Conservation (phyloP, 2,888 invertebrate genomes). For the Sisyra nigra region DNA sequence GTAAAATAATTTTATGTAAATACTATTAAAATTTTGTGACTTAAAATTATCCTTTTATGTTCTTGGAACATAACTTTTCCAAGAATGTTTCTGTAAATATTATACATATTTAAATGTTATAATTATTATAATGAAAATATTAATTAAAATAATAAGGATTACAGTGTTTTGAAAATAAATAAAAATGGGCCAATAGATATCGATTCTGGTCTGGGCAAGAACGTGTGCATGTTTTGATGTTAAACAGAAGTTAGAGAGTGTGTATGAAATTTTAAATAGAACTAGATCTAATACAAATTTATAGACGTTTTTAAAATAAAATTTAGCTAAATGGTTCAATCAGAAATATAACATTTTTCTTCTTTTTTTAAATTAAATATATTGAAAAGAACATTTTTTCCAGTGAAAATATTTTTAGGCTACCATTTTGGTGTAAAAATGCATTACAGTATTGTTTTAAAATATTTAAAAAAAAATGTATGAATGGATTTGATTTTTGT, state of each 20-base stretch:
- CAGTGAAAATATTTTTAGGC: no score
- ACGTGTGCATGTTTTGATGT: background rate
- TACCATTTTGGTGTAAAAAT: no score
- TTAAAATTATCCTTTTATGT: background rate
- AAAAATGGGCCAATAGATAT: background rate
- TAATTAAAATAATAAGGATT: slow-evolving; percentile 8
- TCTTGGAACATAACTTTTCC: no score
- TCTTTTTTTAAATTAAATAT: no score
- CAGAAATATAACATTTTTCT: no score
- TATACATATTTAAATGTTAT: slow-evolving; percentile 12
- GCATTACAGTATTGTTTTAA: no score
- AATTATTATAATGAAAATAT: slow-evolving; percentile 11
- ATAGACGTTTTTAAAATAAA: no score
- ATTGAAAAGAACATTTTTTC: no score
- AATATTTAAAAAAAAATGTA: background rate
- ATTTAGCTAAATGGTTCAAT: no score
- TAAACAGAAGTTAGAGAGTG: background rate
- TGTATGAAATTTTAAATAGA: background rate
- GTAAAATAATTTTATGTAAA: slow-evolving; percentile 6
- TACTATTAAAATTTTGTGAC: slow-evolving; percentile 1
- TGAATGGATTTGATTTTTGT: slow-evolving; percentile 13
- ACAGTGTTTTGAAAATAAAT: background rate
- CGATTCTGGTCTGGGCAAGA: slow-evolving; percentile 1
- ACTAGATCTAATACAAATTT: no score
- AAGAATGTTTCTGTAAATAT: slow-evolving; percentile 12